Base-by-base conservation (phyloP, 2,113 vertebrate species). In the Pagrus major region DNA sequence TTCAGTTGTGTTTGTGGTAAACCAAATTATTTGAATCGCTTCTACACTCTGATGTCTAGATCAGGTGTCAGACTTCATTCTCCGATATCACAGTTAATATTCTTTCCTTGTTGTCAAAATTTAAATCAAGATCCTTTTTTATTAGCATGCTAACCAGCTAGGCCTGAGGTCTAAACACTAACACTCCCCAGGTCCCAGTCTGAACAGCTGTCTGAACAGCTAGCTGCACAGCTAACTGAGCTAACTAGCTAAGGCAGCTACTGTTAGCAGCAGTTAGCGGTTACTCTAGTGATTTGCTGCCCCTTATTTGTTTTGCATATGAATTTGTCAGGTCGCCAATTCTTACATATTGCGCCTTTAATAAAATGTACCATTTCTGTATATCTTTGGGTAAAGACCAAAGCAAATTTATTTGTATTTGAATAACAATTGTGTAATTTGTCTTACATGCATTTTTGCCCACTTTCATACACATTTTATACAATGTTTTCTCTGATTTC, bases 341-440 rank as follows among this genome's bases (percentile, higher is more conserved):
- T n/a, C n/a, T n/a, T n/a, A n/a, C n/a, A n/a, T n/a, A n/a, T n/a
- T n/a, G n/a, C n/a, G n/a, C n/a, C n/a, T n/a, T n/a, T 33, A 58
- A 42, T 65, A 64, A 74, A 79, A 49, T 44, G 54, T 4, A 51
- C 44, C 14, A 23, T 77, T 49, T 68, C 44, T n/a, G 27, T 25
- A 14, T 58, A 71, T 42, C 25, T 29, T 42, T 51, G 21, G 65
- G 33, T 41, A 27, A 72, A 83, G 33, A 69, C 15, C 11, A 56
- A 49, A 33, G n/a, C 8, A 31, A 23, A 12, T 2, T 37, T 16
- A 27, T 11, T 49, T 44, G 18, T 29, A 29, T 46, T 31, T 35
- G 23, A 78, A 14, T 55, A 37, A n/a, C n/a, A n/a, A n/a, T 78
- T 72, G 3, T 49, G 27, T 54, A 64, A 78, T 87, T 84, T 86